A percentile compares a stretch with the other conserved stretches of the same genome.
Evolutionary conservation across 2,113 vertebrate genomes (phyloP).

Genomic region (Neodontobutis hainanensis): DNA sequence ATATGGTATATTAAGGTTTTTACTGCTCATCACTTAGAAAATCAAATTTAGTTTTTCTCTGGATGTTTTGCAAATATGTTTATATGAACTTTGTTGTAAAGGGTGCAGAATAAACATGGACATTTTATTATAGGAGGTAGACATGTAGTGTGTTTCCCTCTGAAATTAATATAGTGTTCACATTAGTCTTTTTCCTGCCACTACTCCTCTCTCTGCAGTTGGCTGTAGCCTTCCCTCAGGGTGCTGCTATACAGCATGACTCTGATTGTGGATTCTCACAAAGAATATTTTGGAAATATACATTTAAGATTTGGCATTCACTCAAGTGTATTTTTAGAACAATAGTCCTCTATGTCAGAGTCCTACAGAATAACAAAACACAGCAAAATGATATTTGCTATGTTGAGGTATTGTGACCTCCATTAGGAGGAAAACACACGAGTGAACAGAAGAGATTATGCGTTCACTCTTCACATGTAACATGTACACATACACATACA

Average conservation of each 20-base stretch:
- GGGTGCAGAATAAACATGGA: too few species aligned
- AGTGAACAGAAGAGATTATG: constrained; percentile 48
- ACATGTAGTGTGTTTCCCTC: not conserved
- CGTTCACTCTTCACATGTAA: constrained; percentile 21
- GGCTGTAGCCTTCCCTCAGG: constrained; percentile 10
- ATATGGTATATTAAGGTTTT: too few species aligned
- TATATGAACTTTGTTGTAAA: too few species aligned
- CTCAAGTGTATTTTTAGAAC: constrained; percentile 74
- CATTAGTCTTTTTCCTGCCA: not conserved
- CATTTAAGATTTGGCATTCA: constrained; percentile 7
- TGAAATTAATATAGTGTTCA: too few species aligned
- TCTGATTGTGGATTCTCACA: constrained; percentile 19
- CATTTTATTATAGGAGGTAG: too few species aligned
- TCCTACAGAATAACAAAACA: constrained; percentile 74
- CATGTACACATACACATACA: not conserved
- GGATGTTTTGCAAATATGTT: too few species aligned
- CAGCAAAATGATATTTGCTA: constrained; percentile 73
- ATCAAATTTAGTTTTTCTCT: not conserved
- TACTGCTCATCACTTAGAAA: too few species aligned
- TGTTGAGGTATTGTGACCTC: constrained; percentile 68
- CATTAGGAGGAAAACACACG: constrained; percentile 59
- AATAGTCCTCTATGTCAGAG: constrained; percentile 62
- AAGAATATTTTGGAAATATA: constrained; percentile 48
- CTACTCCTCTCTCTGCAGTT: constrained; percentile 1
- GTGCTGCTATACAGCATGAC: constrained; percentile 7